These are phyloP conservation scores for Dasypolia templi DNA, from an alignment of 2,888 invertebrate genomes.

Conservation along the genomic window DNA sequence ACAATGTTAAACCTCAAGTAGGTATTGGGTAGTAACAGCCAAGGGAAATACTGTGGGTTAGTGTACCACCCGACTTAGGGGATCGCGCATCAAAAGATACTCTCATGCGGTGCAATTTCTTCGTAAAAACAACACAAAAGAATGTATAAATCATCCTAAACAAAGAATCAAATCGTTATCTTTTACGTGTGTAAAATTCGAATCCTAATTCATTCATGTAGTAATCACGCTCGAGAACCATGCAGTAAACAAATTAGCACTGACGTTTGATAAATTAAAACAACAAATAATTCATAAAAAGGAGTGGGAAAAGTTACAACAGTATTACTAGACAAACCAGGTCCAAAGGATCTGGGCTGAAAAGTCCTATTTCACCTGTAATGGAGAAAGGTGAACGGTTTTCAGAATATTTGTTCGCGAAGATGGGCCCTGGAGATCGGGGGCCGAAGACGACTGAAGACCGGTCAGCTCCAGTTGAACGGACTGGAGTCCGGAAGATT, in stretches of 20 bases:
- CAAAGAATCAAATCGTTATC: constrained; percentile 9
- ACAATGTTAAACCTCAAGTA: constrained; percentile 10
- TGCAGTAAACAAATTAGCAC: constrained; percentile 50
- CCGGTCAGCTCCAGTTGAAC: constrained; percentile 92
- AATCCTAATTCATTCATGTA: constrained; percentile 46
- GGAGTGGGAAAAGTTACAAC: constrained; percentile 36
- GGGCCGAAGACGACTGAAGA: constrained; percentile 91
- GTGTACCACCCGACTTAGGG: constrained; percentile 58
- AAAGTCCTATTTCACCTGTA: constrained; percentile 77
- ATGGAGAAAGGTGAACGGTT: constrained; percentile 92
- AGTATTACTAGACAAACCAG: constrained; percentile 64
- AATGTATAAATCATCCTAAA: constrained; percentile 33
- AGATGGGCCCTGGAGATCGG: constrained; percentile 93
- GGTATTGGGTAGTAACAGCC: constrained; percentile 24
- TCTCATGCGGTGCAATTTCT: constrained; percentile 9
- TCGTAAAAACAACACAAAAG: constrained; percentile 35
- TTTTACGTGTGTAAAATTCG: neutral
- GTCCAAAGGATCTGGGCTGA: constrained; percentile 74
- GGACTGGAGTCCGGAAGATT: constrained; percentile 92
- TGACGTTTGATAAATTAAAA: constrained; percentile 27
- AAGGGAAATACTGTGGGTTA: constrained; percentile 57
- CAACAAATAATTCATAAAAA: constrained; percentile 42
- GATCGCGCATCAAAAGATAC: constrained; percentile 40
- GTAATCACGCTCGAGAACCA: constrained; percentile 26
- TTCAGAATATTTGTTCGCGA: constrained; percentile 95